Evolutionary conservation across 1,140 invertebrate species (phyloP).

Genomic region (Diplogasteroides magnus): DNA sequence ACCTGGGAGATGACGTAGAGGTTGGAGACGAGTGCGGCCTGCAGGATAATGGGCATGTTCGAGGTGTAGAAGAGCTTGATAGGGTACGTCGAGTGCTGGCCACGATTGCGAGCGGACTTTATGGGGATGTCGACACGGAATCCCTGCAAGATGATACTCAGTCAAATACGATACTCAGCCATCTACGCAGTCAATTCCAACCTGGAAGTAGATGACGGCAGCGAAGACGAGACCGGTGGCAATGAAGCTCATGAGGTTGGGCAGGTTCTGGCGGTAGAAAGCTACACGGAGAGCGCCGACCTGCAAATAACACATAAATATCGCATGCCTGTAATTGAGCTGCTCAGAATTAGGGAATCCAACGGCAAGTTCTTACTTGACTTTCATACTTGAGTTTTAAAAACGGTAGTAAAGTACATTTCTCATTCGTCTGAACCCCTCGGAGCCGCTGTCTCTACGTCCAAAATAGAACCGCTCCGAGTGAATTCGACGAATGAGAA

Average conservation of each 20-base stretch:
- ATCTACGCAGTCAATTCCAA: background rate
- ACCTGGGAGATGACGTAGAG: slow-evolving; percentile 93
- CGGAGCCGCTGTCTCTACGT: no score
- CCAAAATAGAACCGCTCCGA: no score
- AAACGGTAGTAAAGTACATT: no score
- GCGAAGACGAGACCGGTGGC: slow-evolving; percentile 95
- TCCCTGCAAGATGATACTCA: slow-evolving; percentile 65
- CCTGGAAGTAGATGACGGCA: slow-evolving; percentile 98
- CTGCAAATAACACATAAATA: no score
- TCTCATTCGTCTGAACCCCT: no score
- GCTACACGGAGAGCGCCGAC: slow-evolving; percentile 86
- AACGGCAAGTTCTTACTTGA: no score
- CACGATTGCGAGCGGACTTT: slow-evolving; percentile 92
- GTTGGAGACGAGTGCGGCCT: slow-evolving; percentile 94
- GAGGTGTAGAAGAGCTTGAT: slow-evolving; percentile 99
- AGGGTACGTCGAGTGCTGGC: slow-evolving; percentile 95
- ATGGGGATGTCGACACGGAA: slow-evolving; percentile 97
- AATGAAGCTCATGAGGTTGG: slow-evolving; percentile 93
- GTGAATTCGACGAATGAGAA: no score
- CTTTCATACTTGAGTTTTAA: no score
- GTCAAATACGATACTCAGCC: background rate
- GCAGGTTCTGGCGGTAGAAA: slow-evolving; percentile 95
- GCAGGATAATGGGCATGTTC: slow-evolving; percentile 97
- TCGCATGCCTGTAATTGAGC: no score
- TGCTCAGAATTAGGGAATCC: no score